phyloP scores from a whole-genome alignment of 2,113 vertebrate genomes.

The Pongo abelii region DNA sequence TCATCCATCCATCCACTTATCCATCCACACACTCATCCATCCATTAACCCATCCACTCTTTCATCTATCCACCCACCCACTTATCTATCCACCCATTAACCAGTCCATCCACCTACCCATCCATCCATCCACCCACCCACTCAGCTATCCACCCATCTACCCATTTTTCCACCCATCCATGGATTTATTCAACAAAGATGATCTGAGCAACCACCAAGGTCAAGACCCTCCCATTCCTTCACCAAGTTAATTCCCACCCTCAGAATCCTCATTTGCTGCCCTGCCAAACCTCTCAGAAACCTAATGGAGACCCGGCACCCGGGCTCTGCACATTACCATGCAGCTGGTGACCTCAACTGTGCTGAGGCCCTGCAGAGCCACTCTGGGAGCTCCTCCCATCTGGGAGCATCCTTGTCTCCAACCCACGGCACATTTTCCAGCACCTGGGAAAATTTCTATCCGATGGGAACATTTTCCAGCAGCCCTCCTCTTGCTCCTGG shows the following conservation, averaged over 20 bases:
- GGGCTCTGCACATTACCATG: accelerated
- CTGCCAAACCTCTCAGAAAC: neutral
- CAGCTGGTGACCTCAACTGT: accelerated
- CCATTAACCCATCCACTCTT: accelerated
- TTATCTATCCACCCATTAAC: accelerated
- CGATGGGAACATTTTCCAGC: neutral
- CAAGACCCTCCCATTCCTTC: neutral
- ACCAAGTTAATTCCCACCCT: neutral
- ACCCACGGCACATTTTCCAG: neutral
- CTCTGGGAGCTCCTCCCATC: neutral
- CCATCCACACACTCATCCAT: neutral
- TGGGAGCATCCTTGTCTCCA: neutral
- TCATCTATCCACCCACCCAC: accelerated
- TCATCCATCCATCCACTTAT: accelerated
- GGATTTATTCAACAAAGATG: neutral
- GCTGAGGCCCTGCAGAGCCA: no score
- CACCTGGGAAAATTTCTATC: neutral
- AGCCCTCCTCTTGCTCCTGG: neutral
- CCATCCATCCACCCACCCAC: accelerated
- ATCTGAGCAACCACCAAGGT: neutral
- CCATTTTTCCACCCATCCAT: neutral
- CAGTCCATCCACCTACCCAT: accelerated
- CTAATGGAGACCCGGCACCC: accelerated
- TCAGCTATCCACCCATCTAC: neutral
- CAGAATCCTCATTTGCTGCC: no score